phyloP scores from a whole-genome alignment of 2,113 vertebrate genomes.

The Chiloscyllium plagiosum region DNA sequence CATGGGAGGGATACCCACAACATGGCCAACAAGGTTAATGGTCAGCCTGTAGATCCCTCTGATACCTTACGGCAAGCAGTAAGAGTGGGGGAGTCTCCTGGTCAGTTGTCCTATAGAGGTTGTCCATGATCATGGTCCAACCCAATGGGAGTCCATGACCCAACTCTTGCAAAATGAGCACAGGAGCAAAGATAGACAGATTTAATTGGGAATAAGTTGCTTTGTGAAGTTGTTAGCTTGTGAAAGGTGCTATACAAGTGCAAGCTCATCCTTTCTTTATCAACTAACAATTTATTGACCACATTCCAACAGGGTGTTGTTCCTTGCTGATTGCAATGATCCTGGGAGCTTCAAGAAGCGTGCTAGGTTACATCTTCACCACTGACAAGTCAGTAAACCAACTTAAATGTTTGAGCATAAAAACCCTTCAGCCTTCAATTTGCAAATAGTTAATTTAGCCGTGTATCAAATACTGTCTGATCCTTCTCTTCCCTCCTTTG shows the following conservation, averaged over 20 bases:
- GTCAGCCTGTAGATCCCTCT: no score
- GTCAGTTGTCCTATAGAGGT: no score
- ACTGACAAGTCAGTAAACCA: slow-evolving; percentile 64
- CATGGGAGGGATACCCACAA: no score
- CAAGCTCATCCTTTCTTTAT: background rate
- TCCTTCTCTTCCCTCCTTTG: background rate
- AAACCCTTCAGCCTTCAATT: background rate
- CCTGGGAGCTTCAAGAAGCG: slow-evolving; percentile 58
- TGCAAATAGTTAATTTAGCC: background rate
- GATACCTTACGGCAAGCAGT: no score
- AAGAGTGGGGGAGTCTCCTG: no score
- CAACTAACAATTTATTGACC: background rate
- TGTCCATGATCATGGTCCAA: no score
- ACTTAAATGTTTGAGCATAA: background rate
- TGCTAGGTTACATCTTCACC: slow-evolving; percentile 73
- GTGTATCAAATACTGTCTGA: background rate
- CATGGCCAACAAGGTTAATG: no score
- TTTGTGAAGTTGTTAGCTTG: background rate
- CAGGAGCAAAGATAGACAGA: no score
- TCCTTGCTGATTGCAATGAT: slow-evolving; percentile 56
- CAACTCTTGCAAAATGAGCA: no score
- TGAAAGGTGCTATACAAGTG: background rate
- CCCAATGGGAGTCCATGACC: no score
- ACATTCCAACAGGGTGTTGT: background rate
- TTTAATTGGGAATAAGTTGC: background rate